phyloP scores from a whole-genome alignment of 53 echinoderm and acorn worm species.

The Luidia sarsii region DNA sequence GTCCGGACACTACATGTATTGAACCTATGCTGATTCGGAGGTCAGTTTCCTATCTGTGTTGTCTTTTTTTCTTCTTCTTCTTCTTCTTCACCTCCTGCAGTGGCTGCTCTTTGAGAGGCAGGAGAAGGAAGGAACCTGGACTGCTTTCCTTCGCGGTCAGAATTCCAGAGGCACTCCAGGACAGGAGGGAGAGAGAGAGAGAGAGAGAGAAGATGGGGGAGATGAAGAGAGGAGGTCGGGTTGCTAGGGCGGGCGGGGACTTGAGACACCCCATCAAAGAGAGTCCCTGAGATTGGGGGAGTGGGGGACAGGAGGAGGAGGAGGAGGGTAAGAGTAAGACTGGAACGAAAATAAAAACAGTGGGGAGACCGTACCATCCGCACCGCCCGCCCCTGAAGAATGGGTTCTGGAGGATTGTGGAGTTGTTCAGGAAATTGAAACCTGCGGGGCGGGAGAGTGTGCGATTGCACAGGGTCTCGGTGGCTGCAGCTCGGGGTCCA shows the following conservation, averaged over 20 bases:
- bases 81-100: too few relatives aligned
- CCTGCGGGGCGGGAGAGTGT: conserved; percentile 51
- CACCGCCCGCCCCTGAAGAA: too few relatives aligned
- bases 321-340: too few relatives aligned
- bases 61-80: too few relatives aligned
- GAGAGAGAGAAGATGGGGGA: too few relatives aligned
- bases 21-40: conserved; percentile 18
- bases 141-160: conserved; percentile 28
- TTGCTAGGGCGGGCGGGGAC: conserved; percentile 41
- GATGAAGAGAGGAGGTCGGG: conserved; percentile 18
- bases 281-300: conserved; percentile 40
- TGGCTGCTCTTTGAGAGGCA: too few relatives aligned
- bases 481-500: conserved; percentile 21
- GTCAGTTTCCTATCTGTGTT: too few relatives aligned
- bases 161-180: not conserved
- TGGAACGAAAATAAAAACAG: too few relatives aligned
- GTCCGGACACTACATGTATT: conserved; percentile 47
- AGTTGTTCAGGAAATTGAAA: conserved; percentile 62
- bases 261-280: conserved; percentile 39
- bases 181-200: not conserved
- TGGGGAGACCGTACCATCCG: too few relatives aligned
- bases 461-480: conserved; percentile 55
- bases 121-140: conserved; percentile 7
- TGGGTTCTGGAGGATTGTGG: conserved; percentile 21
- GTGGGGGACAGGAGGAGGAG: too few relatives aligned